phyloP scores from a whole-genome alignment of 2,888 invertebrate genomes.

The Synanthedon andrenaeformis region DNA sequence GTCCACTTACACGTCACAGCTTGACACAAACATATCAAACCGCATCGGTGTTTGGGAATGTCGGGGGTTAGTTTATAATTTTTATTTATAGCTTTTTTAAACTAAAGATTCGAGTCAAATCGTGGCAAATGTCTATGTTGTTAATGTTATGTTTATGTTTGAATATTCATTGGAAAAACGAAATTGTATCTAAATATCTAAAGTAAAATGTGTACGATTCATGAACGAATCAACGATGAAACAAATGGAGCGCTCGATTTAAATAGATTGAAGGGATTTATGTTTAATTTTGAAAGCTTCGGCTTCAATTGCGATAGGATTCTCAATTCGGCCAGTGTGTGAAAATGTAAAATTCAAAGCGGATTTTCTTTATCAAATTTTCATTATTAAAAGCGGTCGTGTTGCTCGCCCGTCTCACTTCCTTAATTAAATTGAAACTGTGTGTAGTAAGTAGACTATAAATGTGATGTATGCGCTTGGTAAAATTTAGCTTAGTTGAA shows the following conservation, averaged over 20 bases:
- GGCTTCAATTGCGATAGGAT: slow-evolving; percentile 28
- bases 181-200: no score
- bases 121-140: no score
- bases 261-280: slow-evolving; percentile 65
- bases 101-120: no score
- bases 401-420: background rate
- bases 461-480: slow-evolving; percentile 9
- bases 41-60: no score
- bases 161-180: no score
- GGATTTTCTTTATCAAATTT: slow-evolving; percentile 3
- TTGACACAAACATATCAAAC: no score
- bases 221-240: slow-evolving; percentile 58
- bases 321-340: slow-evolving; percentile 2
- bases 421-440: slow-evolving; percentile 8
- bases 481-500: background rate
- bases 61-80: no score
- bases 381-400: background rate
- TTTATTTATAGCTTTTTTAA: no score
- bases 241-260: slow-evolving; percentile 63
- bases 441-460: slow-evolving; percentile 3
- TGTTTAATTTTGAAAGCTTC: slow-evolving; percentile 54
- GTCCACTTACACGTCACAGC: no score
- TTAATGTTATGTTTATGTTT: no score
- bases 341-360: slow-evolving; percentile 6
- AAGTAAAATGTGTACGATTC: slow-evolving; percentile 17